Conservation (phyloP, 2,113 vertebrate genomes). For the Myotis davidii region DNA sequence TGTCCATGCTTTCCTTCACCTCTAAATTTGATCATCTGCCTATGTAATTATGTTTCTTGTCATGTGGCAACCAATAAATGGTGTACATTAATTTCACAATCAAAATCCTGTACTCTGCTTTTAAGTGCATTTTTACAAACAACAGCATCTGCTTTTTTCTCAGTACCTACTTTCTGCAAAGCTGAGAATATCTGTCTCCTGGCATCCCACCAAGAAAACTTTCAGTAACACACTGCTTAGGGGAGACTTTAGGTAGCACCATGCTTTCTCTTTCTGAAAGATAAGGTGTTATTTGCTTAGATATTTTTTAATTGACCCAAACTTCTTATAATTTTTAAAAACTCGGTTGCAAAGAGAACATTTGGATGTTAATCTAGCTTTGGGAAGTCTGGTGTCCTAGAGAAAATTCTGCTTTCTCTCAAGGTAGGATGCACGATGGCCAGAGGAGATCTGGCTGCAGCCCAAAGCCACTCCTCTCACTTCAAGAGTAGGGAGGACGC, state of each 20-base stretch:
- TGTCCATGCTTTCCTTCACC: not conserved
- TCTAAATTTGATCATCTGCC: not conserved
- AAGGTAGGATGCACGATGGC: not conserved
- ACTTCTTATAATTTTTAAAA: not conserved
- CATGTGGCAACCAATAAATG: not conserved
- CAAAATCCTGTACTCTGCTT: not conserved
- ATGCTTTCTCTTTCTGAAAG: not conserved
- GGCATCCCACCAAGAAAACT: not conserved
- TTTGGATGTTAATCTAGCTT: not conserved
- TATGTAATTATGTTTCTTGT: not conserved
- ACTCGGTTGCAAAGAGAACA: not conserved
- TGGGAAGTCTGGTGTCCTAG: not conserved
- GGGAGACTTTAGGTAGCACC: not conserved
- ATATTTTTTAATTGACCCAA: not conserved
- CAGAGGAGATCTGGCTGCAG: constrained; percentile 42
- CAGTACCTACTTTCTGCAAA: not conserved
- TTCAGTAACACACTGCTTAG: not conserved
- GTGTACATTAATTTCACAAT: not conserved
- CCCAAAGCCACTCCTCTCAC: constrained; percentile 26
- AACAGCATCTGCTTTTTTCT: not conserved
- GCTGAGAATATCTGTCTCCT: not conserved
- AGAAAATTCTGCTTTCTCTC: constrained; percentile 29
- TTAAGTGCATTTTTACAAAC: not conserved
- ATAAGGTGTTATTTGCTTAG: not conserved
- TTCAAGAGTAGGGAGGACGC: not conserved